A percentile compares a stretch with the other conserved stretches of the same genome.
phyloP scores from a whole-genome alignment of 2,888 invertebrate species.

The Gasteruption jaculator region DNA sequence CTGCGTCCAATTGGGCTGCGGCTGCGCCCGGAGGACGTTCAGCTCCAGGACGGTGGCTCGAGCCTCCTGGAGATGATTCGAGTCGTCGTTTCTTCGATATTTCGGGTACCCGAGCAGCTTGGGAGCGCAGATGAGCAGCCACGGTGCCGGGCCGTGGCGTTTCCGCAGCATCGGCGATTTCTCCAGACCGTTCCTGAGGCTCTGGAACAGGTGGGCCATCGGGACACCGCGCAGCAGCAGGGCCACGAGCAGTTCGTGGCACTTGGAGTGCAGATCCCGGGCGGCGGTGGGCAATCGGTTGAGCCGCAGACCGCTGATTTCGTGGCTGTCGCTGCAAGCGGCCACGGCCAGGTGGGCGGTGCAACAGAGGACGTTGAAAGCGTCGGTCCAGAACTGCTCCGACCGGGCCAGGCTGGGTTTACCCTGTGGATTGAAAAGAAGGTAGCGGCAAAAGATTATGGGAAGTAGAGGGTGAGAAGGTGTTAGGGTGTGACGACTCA shows the following conservation, averaged over 20 bases:
- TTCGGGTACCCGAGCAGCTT: conserved; percentile 53
- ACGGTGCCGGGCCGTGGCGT: conserved; percentile 60
- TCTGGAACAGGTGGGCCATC: conserved; percentile 72
- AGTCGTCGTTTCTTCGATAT: conserved; percentile 27
- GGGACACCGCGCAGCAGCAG: conserved; percentile 72
- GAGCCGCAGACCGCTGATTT: conserved; percentile 59
- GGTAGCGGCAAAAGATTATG: neutral
- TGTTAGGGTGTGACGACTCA: conserved; percentile 48
- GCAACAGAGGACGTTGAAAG: conserved; percentile 70
- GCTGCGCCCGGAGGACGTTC: conserved; percentile 68
- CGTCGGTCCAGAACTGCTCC: conserved; percentile 46
- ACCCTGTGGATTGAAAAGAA: conserved; percentile 54
- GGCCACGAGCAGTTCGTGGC: conserved; percentile 72
- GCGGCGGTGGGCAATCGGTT: conserved; percentile 64
- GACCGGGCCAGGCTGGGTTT: conserved; percentile 60
- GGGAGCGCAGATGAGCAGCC: conserved; percentile 68
- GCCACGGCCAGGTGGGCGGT: conserved; percentile 63
- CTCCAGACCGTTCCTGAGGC: conserved; percentile 53
- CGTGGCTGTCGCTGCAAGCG: conserved; percentile 39
- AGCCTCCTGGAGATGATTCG: conserved; percentile 56
- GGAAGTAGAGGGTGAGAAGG: too few relatives aligned
- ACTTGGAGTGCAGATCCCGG: conserved; percentile 79
- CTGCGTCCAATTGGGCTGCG: conserved; percentile 74
- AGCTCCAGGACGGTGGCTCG: conserved; percentile 68
- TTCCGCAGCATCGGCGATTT: conserved; percentile 57